Base-by-base conservation (phyloP, 2,888 invertebrate genomes). In the Orthosia gracilis region DNA sequence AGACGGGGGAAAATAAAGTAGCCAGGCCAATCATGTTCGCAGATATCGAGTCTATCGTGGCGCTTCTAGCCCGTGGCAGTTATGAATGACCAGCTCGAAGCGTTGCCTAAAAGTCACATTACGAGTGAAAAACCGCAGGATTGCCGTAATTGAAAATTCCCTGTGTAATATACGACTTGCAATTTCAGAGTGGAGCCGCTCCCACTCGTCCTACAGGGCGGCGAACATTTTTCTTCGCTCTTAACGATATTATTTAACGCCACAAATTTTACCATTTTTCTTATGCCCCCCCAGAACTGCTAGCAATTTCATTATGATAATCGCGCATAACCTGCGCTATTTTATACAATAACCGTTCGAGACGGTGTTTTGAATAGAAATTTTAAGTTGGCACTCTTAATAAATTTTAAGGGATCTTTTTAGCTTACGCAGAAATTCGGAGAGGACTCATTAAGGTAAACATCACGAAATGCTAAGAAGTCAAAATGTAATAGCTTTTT, bases 91-190 rank as follows among this genome's bases (percentile, higher is more conserved):
- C 92, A 89, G 89, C 91, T 91, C 92, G 92, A 92, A 94, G 91
- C 94, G 91, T 89, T 92, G 93, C 94, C 95, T 93, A 94, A 95
- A 94, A 95, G 95, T 96, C 95, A 94, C 95, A 95, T 96, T 95
- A 95, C 93, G 93, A 95, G 95, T 96, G 96, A 96, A 96, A 96
- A 96, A 96, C 96, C 96, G 94, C 96, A 88, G 94, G 95, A 95
- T 96, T 95, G 95, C 92, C 91, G 95, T 96, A 96, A 96, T 96
- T 96, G 96, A 96, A 96, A 96, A 96, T 96, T 96, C 96, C 93
- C 94, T 92, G 94, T 93, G 93, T 95, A 95, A 96, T 95, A 95
- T 96, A 96, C 95, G 96, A 92, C 94, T 94, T 92, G 95, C 96
- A 96, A 96, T 96, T 96, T 96, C 94, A 94, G 93, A 92, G 93